A percentile compares a stretch with the other conserved stretches of the same genome.
Evolutionary conservation across 2,797 vertebrate species (phyloP).

Genomic region (Craterocephalus amniculus): DNA sequence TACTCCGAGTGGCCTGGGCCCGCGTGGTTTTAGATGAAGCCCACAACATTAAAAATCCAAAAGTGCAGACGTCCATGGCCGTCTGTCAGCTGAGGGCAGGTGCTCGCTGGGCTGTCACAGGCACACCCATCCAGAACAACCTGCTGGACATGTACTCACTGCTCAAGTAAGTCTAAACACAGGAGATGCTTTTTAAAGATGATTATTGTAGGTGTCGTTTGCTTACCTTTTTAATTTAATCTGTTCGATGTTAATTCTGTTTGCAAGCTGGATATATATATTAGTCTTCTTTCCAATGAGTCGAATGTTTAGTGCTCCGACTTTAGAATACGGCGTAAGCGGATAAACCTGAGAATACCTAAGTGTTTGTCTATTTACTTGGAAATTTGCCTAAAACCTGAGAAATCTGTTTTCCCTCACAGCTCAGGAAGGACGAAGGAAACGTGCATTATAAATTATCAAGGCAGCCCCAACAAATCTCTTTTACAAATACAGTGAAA

Average conservation of each 20-base stretch:
- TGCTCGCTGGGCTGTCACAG: constrained; percentile 95
- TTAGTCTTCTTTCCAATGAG: too few species aligned
- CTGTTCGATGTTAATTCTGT: too few species aligned
- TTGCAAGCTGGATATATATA: too few species aligned
- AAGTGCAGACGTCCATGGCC: constrained; percentile 91
- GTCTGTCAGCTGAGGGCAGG: constrained; percentile 88
- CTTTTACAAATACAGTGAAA: not conserved
- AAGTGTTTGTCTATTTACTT: too few species aligned
- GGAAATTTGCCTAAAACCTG: too few species aligned
- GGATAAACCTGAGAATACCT: not conserved
- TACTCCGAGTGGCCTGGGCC: constrained; percentile 88
- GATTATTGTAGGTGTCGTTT: too few species aligned
- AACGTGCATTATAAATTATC: not conserved
- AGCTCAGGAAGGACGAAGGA: not conserved
- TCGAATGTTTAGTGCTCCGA: too few species aligned
- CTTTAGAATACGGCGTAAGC: too few species aligned
- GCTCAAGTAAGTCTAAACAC: constrained; percentile 86
- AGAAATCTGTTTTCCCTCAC: not conserved
- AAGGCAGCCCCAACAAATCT: not conserved
- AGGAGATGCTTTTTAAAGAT: too few species aligned
- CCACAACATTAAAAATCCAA: constrained; percentile 95
- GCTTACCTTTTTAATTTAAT: too few species aligned
- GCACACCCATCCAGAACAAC: constrained; percentile 98
- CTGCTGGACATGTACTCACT: constrained; percentile 96
- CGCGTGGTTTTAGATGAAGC: constrained; percentile 93